Evolutionary conservation across 1,140 invertebrate genomes (phyloP), one percentile per base, ranked within the genome.

Genomic region (Neuroterus valhalla): DNA sequence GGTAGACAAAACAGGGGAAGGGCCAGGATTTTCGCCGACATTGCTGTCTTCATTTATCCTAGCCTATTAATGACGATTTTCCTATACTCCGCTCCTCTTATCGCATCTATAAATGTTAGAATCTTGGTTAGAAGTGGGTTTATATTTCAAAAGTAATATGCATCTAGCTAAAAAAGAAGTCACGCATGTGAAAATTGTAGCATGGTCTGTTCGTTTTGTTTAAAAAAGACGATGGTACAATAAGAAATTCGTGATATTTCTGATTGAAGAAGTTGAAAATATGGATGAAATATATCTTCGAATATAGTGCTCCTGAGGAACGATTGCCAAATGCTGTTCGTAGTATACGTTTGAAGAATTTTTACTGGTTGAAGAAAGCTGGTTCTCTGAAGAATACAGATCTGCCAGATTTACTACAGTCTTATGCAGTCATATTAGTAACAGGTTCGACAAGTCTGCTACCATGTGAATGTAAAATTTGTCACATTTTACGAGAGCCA

Each of bases 271-370:
- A 55, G 50, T 55, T 26, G 50, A 55, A 21, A 21, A 19, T 55
- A 55, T 55, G n/a, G 50, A 55, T 55, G 23, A 55, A 55, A 55
- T 8, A 12, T 55, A 19, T 23, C 23, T 55, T 55, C 23, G 50
- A 55, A 19, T 62, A 26, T 62, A 26, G 31, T 26, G 52, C 12
- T 15, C 23, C 23, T 62, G 52, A 62, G 21, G 52, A 26, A 62
- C 21, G 52, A 26, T 62, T 62, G 31, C 52, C 23, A 62, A 62
- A 62, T 62, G 52, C 52, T 62, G 52, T 62, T 62, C 26, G 52
- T 26, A 26, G 52, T 62, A 31, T 31, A n/a, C n/a, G 26, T 31
- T 2, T 31, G 5, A 31, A 5, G 5, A 31, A 31, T 31, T 31
- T 31, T 2, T 31, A 2, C 2, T 5, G 5, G 5, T 31, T 31